phyloP scores from a whole-genome alignment of 2,797 vertebrate genomes.

The Vipera ursinii region DNA sequence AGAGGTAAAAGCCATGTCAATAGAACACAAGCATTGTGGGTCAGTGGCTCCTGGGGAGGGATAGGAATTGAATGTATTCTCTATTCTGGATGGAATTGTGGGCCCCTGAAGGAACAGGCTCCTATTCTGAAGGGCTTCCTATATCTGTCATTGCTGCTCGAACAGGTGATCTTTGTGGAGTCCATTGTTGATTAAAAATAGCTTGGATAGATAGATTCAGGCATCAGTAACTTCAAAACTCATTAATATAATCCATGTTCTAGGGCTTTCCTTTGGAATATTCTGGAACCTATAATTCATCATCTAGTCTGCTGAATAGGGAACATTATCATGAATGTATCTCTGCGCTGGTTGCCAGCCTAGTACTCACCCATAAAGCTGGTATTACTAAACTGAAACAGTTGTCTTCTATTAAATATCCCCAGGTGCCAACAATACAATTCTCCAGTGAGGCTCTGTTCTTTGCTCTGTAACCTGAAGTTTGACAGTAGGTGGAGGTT shows the following conservation, averaged over 20 bases:
- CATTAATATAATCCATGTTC: neutral
- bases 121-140: neutral
- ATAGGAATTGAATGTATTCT: neutral
- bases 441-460: neutral
- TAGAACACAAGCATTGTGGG: neutral
- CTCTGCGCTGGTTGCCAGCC: neutral
- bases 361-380: neutral
- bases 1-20: neutral
- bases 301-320: neutral
- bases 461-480: neutral
- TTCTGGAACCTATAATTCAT: neutral
- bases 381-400: neutral
- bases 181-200: neutral
- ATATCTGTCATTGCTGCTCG: neutral
- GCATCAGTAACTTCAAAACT: neutral
- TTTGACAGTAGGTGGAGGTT: neutral
- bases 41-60: neutral
- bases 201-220: neutral
- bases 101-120: neutral
- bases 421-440: neutral
- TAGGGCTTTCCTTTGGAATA: neutral
- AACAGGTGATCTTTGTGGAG: neutral
- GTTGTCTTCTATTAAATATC: neutral
- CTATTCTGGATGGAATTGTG: neutral
- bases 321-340: neutral